A percentile compares a stretch with the other conserved stretches of the same genome.
These are phyloP conservation scores for Calliopum simillimum DNA, from an alignment of 2,888 invertebrate species.

Conservation along the genomic window DNA sequence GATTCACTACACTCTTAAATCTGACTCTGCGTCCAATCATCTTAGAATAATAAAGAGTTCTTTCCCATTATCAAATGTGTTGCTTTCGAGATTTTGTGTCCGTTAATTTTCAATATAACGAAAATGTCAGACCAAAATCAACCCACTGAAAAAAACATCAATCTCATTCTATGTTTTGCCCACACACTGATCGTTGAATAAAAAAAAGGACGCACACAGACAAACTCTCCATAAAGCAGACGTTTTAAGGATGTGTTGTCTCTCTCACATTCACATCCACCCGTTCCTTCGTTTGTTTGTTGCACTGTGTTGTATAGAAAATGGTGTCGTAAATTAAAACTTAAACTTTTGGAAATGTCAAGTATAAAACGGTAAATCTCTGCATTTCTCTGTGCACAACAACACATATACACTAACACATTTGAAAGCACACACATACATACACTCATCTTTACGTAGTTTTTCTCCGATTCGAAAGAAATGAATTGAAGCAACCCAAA, in stretches of 20 bases:
- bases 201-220: slow-evolving; percentile 12
- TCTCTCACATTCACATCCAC: too few relatives aligned
- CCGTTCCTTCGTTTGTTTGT: slow-evolving; percentile 53
- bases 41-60: too few relatives aligned
- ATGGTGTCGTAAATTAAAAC: slow-evolving; percentile 68
- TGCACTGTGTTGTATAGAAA: slow-evolving; percentile 60
- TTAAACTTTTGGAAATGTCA: slow-evolving; percentile 68
- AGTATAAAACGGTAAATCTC: slow-evolving; percentile 68
- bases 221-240: not conserved
- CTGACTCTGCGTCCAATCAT: too few relatives aligned
- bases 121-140: too few relatives aligned
- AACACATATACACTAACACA: slow-evolving; percentile 46
- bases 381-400: slow-evolving; percentile 46
- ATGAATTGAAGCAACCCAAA: slow-evolving; percentile 43
- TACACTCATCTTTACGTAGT: slow-evolving; percentile 32
- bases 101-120: too few relatives aligned
- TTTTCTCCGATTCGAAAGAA: slow-evolving; percentile 40
- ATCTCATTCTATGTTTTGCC: not conserved
- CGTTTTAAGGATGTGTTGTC: slow-evolving; percentile 48
- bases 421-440: slow-evolving; percentile 27
- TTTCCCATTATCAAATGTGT: too few relatives aligned
- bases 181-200: not conserved
- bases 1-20: too few relatives aligned
- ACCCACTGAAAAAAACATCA: not conserved
- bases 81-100: too few relatives aligned